These are phyloP conservation scores for Galagoides demidoff DNA, from an alignment of 2,797 vertebrate genomes.

Conservation along the genomic window DNA sequence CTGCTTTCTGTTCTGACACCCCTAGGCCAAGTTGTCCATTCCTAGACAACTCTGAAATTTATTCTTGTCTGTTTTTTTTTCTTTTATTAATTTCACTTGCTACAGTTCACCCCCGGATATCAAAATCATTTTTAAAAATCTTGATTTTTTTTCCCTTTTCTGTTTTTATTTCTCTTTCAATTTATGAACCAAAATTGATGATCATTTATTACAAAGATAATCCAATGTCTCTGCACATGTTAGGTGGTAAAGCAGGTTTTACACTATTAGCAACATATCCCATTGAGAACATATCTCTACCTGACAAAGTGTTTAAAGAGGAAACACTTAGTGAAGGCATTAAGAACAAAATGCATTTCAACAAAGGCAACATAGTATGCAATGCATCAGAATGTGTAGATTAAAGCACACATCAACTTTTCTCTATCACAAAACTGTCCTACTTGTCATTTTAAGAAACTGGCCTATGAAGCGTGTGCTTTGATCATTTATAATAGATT, in stretches of 20 bases:
- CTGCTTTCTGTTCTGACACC: background rate
- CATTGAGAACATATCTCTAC: background rate
- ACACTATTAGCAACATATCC: background rate
- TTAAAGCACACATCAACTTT: slow-evolving; percentile 62
- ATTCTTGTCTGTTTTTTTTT: background rate
- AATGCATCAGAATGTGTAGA: background rate
- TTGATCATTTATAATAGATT: slow-evolving; percentile 83
- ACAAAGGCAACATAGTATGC: background rate
- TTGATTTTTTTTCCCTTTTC: background rate
- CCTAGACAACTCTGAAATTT: background rate
- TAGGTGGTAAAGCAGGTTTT: background rate
- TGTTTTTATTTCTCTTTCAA: slow-evolving; percentile 42
- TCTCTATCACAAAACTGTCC: slow-evolving; percentile 56
- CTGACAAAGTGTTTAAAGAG: slow-evolving; percentile 64
- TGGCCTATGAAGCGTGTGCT: slow-evolving; percentile 68
- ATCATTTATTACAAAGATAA: slow-evolving; percentile 2
- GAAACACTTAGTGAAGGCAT: background rate
- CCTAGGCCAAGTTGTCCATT: background rate
- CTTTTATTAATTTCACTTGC: background rate
- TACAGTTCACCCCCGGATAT: background rate
- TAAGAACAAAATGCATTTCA: slow-evolving; percentile 61
- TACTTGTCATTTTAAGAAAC: slow-evolving; percentile 69
- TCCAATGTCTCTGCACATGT: background rate
- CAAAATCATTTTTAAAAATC: slow-evolving; percentile 28
- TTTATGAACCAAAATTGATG: background rate